Base-by-base conservation (phyloP, 1,140 invertebrate species). In the Hycleus cichorii region DNA sequence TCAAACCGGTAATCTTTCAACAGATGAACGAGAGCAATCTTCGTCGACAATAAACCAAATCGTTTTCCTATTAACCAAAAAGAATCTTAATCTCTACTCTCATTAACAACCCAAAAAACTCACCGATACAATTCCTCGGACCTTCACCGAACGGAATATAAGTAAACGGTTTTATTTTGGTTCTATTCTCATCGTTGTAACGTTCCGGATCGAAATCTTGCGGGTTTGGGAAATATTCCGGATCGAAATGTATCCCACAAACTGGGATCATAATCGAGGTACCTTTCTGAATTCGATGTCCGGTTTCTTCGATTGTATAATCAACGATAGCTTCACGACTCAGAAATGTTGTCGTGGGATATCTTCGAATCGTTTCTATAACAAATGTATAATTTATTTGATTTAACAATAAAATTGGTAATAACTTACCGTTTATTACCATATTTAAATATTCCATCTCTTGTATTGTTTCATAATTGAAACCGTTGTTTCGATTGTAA, bases 81-180 rank as follows among this genome's bases (percentile, higher is more conserved):
- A 32, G 7, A 32, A 32, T 32, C 7, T 4, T 32, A 2, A 32
- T 32, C 32, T 32, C 7, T 5, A 32, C 7, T 32, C 4, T 32
- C 7, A 32, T 32, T 32, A 32, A 5, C 3, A 32, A 66, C 39
- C 54, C 65, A 47, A 56, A 62, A 8, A 47, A 32, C 6, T 32
- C 77, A 68, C 78, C 81, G 46, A 83, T 73, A 63, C 81, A 84
- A 62, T 75, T 78, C 62, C 81, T 70, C 1, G 80, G 81, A 7
- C 83, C 83, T 11, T 68, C 66, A 25, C 83, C 81, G 69, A 85
- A 85, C 0, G 82, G 77, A 47, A 82, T 61, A 63, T 74, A 87
- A 1, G 76, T 67, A 59, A 76, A 78, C 0, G 75, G 73, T 27
- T 75, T 68, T 25, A 74, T 76, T 18, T 73, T 68, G 46, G 7